Conservation (phyloP, 35 echinoderm and acorn worm genomes). For the Hemicentrotus pulcherrimus region DNA sequence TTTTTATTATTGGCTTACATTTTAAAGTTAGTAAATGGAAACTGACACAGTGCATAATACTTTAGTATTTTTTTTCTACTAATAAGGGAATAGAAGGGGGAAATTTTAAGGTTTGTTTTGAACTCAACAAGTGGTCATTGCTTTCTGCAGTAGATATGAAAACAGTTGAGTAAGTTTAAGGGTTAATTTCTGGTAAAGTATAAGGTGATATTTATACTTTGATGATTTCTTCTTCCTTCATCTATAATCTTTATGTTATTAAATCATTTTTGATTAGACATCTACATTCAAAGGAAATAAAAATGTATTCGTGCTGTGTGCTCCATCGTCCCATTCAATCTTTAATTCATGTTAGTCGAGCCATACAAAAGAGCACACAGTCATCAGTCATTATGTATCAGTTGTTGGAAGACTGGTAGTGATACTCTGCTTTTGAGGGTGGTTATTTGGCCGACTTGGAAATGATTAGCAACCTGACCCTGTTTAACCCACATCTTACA, state of each 20-base stretch:
- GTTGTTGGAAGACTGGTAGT: background rate
- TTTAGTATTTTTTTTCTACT: too few relatives aligned
- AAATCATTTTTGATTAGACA: background rate
- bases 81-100: too few relatives aligned
- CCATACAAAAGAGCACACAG: background rate
- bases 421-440: background rate
- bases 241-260: background rate
- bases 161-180: background rate
- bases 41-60: too few relatives aligned
- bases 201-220: background rate
- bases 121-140: background rate
- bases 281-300: background rate
- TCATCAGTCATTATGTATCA: background rate
- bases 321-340: too few relatives aligned
- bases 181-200: background rate
- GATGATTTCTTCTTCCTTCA: background rate
- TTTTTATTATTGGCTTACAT: background rate
- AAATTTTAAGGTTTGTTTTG: too few relatives aligned
- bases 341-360: background rate
- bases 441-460: background rate
- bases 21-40: background rate
- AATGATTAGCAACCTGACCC: background rate
- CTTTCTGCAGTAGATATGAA: constrained; percentile 6
- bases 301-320: too few relatives aligned
- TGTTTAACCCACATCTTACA: background rate